Conservation (phyloP, 2,888 invertebrate species). For the Epinotia bilunana region DNA sequence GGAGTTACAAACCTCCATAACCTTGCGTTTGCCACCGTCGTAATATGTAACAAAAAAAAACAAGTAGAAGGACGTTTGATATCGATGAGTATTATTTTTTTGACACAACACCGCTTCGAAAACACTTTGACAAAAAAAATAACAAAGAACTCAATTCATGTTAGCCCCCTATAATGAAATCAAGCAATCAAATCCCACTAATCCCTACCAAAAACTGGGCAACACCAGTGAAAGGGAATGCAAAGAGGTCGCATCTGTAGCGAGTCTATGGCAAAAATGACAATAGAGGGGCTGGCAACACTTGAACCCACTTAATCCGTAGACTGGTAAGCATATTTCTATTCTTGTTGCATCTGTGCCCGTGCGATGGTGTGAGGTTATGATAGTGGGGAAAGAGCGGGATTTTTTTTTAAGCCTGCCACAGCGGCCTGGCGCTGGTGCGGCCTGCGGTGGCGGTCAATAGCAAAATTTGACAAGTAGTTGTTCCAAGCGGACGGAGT, state of each 20-base stretch:
- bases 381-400: conserved; percentile 27
- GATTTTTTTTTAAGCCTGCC: background rate
- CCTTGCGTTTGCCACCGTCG: no score
- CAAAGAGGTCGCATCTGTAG: conserved; percentile 48
- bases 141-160: conserved; percentile 37
- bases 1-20: no score
- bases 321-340: conserved; percentile 48
- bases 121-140: conserved; percentile 34
- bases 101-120: background rate
- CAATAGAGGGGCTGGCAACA: conserved; percentile 46
- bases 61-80: background rate
- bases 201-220: conserved; percentile 49
- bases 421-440: no score
- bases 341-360: conserved; percentile 52
- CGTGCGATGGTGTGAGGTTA: conserved; percentile 34
- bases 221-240: conserved; percentile 41
- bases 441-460: background rate
- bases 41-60: no score
- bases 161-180: conserved; percentile 43
- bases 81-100: background rate
- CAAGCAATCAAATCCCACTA: conserved; percentile 46
- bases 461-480: no score
- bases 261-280: conserved; percentile 48
- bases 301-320: conserved; percentile 51
- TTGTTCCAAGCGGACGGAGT: no score